Percentiles rank a stretch among this genome's conserved stretches.
Evolutionary conservation across 2,113 vertebrate genomes (phyloP).

Genomic region (Lagopus leucura): DNA sequence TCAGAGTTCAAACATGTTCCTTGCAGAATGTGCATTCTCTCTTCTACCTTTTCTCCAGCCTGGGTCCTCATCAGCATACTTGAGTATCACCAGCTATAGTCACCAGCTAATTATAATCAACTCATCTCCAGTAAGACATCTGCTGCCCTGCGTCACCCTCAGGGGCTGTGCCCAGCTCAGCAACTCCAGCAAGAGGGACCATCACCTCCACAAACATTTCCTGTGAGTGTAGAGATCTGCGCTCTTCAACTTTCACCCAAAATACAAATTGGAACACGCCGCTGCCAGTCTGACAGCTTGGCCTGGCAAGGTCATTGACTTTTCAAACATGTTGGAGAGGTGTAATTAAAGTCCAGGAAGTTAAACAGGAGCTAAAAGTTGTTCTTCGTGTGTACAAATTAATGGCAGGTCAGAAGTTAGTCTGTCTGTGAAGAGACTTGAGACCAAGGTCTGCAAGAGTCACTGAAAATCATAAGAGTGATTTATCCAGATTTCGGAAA

Average conservation of each 20-base stretch:
- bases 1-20: not conserved
- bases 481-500: not conserved
- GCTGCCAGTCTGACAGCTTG: not conserved
- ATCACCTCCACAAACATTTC: not conserved
- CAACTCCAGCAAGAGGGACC: not conserved
- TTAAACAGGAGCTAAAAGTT: not conserved
- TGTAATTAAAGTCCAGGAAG: not conserved
- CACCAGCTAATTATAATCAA: not conserved
- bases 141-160: not conserved
- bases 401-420: not conserved
- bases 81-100: not conserved
- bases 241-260: not conserved
- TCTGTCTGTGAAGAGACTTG: not conserved
- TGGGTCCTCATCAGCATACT: accelerated
- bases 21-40: not conserved
- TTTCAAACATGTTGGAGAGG: not conserved
- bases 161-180: not conserved
- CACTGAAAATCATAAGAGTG: not conserved
- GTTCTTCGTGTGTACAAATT: not conserved
- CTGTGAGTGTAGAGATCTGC: not conserved
- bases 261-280: not conserved
- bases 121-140: accelerated
- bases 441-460: not conserved
- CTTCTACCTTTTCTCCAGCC: not conserved
- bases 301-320: not conserved